phyloP scores from a whole-genome alignment of 2,113 vertebrate genomes.

The Sander lucioperca region DNA sequence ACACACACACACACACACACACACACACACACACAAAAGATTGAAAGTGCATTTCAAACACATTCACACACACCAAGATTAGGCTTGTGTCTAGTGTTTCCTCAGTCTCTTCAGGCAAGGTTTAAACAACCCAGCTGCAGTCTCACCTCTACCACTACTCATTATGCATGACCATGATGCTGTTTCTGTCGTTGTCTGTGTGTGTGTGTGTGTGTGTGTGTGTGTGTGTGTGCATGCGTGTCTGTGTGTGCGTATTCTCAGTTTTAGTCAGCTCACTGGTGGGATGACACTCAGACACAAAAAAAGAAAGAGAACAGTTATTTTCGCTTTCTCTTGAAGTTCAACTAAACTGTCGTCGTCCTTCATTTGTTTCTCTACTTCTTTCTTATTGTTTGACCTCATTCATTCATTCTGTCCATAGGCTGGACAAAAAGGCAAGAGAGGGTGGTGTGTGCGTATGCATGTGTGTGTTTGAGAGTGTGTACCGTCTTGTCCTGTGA shows the following conservation, averaged over 20 bases:
- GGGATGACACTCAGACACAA: neutral
- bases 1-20: neutral
- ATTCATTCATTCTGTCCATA: slow-evolving; percentile 58
- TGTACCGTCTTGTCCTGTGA: slow-evolving; percentile 76
- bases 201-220: neutral
- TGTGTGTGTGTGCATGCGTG: neutral
- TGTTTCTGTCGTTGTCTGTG: slow-evolving; percentile 8
- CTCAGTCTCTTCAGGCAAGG: slow-evolving; percentile 39
- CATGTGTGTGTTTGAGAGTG: slow-evolving; percentile 14
- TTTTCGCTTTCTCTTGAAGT: slow-evolving; percentile 39
- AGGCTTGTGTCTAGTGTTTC: neutral
- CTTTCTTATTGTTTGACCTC: slow-evolving; percentile 72
- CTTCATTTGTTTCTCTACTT: slow-evolving; percentile 50
- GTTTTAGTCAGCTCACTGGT: slow-evolving; percentile 28
- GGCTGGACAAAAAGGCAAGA: slow-evolving; percentile 69
- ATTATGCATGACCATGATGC: slow-evolving; percentile 51
- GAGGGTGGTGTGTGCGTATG: slow-evolving; percentile 48
- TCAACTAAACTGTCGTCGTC: slow-evolving; percentile 36
- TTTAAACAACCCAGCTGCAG: slow-evolving; percentile 47
- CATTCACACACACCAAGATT: neutral
- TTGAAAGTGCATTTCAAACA: too few species aligned
- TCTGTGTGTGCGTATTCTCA: neutral
- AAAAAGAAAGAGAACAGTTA: slow-evolving; percentile 8
- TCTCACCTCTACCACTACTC: slow-evolving; percentile 44
- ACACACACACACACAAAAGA: neutral